These are phyloP conservation scores for Micromesistius poutassou DNA, from an alignment of 2,797 vertebrate species.

Conservation along the genomic window DNA sequence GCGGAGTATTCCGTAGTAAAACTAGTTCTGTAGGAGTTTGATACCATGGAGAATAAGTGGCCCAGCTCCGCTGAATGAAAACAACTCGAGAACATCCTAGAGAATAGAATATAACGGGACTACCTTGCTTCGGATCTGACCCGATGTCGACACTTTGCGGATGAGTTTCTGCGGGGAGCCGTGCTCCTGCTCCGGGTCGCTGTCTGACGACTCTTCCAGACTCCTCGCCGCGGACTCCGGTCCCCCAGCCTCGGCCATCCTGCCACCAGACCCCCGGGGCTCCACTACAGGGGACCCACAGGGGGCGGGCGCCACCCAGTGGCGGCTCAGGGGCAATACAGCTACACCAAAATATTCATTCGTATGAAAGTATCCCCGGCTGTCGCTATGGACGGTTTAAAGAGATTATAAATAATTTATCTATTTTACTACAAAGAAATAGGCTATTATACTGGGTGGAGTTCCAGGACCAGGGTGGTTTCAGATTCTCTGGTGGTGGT, in stretches of 20 bases:
- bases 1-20: neutral
- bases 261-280: conserved; percentile 52
- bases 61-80: neutral
- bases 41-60: neutral
- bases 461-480: neutral
- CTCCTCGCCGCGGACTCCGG: conserved; percentile 70
- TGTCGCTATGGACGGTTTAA: neutral
- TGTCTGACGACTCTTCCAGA: conserved; percentile 91
- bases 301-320: conserved; percentile 66
- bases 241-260: conserved; percentile 76
- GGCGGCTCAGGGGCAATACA: conserved; percentile 42
- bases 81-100: neutral
- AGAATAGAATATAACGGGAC: neutral
- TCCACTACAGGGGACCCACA: conserved; percentile 14
- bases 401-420: neutral
- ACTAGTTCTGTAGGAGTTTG: neutral
- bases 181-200: conserved; percentile 90
- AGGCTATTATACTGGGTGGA: neutral
- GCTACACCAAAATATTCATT: neutral
- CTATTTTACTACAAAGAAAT: neutral
- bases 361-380: neutral
- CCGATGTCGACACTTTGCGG: conserved; percentile 93
- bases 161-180: conserved; percentile 91
- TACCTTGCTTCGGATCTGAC: conserved; percentile 96
- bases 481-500: neutral